phyloP scores from a whole-genome alignment of 2,888 invertebrate genomes.

The Eustalomyia histrio region DNA sequence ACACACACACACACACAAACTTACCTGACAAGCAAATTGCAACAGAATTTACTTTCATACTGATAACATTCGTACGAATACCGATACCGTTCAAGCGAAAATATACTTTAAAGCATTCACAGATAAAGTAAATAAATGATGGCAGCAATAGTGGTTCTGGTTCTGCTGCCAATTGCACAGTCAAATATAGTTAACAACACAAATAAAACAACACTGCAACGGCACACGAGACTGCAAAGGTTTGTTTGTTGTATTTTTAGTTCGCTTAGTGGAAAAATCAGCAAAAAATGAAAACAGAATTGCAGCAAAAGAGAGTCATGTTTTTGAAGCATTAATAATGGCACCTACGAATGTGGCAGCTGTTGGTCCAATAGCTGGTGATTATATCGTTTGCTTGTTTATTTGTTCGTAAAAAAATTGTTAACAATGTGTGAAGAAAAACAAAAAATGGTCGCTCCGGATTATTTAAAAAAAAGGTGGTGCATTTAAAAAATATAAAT shows the following conservation, averaged over 20 bases:
- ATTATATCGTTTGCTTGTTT: conserved; percentile 35
- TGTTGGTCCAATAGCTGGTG: conserved; percentile 55
- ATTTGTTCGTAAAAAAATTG: conserved; percentile 10
- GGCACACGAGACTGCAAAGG: conserved; percentile 18
- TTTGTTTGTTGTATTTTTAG: conserved; percentile 8
- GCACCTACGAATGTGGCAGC: conserved; percentile 52
- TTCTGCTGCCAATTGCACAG: conserved; percentile 50
- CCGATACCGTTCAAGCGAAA: conserved; percentile 70
- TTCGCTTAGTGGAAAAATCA: conserved; percentile 23
- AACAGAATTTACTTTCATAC: conserved; percentile 73
- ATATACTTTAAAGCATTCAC: conserved; percentile 64
- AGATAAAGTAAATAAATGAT: conserved; percentile 43
- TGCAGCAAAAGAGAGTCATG: conserved; percentile 39
- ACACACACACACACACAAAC: conserved; percentile 56
- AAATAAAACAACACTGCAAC: conserved; percentile 32
- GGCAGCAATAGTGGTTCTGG: conserved; percentile 38
- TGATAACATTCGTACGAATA: conserved; percentile 72
- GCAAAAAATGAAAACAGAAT: conserved; percentile 17
- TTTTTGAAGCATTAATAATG: conserved; percentile 52
- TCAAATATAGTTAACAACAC: conserved; percentile 44
- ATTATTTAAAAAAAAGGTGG: not conserved
- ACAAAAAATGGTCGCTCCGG: not conserved
- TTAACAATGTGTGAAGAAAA: not conserved
- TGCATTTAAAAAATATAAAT: not conserved
- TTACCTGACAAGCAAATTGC: conserved; percentile 72